phyloP scores from a whole-genome alignment of 2,888 invertebrate species.

The Petrophora chlorosata region DNA sequence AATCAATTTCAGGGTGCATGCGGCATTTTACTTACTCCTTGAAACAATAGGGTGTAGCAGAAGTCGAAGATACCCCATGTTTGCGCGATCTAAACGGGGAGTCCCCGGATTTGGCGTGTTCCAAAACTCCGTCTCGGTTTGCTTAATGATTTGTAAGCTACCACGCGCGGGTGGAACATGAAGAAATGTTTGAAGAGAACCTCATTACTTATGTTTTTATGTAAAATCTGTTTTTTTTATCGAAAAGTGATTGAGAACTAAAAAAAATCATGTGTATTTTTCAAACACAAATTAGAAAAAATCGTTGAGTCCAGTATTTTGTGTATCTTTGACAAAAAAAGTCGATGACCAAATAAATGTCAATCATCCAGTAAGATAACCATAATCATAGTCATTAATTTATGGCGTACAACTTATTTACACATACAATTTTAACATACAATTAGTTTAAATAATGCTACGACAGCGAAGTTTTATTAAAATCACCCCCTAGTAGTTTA shows the following conservation, averaged over 20 bases:
- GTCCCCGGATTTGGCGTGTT: constrained; percentile 28
- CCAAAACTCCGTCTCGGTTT: constrained; percentile 42
- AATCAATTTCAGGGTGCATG: constrained; percentile 8
- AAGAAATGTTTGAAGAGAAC: constrained; percentile 8
- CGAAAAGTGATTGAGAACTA: neutral
- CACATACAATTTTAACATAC: too few species aligned
- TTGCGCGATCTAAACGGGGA: constrained; percentile 30
- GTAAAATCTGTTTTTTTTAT: neutral
- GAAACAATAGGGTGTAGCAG: constrained; percentile 48
- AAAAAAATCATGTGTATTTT: too few species aligned
- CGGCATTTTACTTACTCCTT: constrained; percentile 19
- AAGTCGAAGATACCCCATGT: constrained; percentile 46
- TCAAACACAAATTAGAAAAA: too few species aligned
- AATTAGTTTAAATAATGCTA: too few species aligned
- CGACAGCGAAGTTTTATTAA: too few species aligned
- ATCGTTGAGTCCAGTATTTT: too few species aligned
- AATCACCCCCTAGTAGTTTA: too few species aligned
- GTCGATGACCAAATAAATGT: too few species aligned
- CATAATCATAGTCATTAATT: too few species aligned
- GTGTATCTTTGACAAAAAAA: too few species aligned
- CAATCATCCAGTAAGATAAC: too few species aligned
- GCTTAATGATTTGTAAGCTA: constrained; percentile 38
- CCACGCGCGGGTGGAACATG: constrained; percentile 21
- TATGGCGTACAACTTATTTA: too few species aligned
- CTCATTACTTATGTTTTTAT: neutral